Base-by-base conservation (phyloP, 2,888 invertebrate species). In the Helleia helle region DNA sequence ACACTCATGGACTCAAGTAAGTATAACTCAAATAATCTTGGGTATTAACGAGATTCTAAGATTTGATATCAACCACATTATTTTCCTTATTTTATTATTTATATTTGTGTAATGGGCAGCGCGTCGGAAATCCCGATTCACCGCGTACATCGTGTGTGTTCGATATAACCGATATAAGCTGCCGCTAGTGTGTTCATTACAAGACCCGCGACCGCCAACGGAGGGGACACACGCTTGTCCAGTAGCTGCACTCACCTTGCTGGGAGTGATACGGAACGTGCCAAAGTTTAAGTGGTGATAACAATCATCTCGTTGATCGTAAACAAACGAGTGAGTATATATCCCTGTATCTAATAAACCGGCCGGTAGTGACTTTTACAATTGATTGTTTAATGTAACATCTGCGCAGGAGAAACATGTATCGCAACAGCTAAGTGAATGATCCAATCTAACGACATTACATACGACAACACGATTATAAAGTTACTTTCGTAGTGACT, bases 281-380 rank as follows among this genome's bases (percentile, higher is more conserved):
- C 72, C 71, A 66, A 71, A 71, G 64, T 56, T 59, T 60, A 61
- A 65, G 58, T 52, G 56, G 58, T 60, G 75, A 80, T 77, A 80
- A 72, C 79, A 83, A 84, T 83, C 81, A 81, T 83, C 80, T 71
- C 60, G 71, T 81, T 83, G 75, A 77, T 71, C 67, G 66, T 76
- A 83, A 83, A 81, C 80, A 83, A 83, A 80, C 71, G 61, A 63
- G 83, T 84, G 72, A 80, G 83, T 80, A 65, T 59, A 49, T 50
- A 52, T 58, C 58, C 56, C 55, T 59, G 67, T 71, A 72, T 71
- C 60, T 75, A 77, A 72, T 58, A 39, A 30, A 43, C 49, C 47
- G 48, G 49, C 56, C 56, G 52, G 55, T 48, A 38, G 41, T 30
- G 8, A 29, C 29, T 29, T 12, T n/a, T 7, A n/a, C 14, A 18